Evolutionary conservation across 2,113 vertebrate species (phyloP).

Genomic region (Narcine bancroftii): DNA sequence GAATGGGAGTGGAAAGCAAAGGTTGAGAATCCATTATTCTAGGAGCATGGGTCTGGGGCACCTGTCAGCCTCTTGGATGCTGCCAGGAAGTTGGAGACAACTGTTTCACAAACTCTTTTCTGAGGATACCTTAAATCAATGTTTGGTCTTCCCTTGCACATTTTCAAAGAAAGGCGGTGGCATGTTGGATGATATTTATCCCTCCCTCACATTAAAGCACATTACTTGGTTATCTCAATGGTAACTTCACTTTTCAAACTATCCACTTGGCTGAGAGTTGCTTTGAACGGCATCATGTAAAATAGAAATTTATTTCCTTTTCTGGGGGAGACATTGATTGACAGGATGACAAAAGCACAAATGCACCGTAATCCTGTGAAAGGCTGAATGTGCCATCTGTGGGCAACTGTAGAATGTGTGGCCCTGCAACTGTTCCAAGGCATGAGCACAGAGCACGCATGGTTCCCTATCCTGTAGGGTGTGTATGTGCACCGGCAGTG

Average conservation of each 20-base stretch:
- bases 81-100: background rate
- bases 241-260: background rate
- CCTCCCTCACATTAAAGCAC: background rate
- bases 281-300: background rate
- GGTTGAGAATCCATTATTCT: too few relatives aligned
- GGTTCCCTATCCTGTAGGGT: background rate
- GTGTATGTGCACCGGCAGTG: background rate
- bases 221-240: background rate
- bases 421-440: background rate
- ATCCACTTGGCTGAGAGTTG: background rate
- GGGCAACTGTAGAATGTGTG: background rate
- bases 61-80: background rate
- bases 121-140: background rate
- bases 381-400: background rate
- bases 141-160: background rate
- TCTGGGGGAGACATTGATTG: background rate
- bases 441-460: background rate
- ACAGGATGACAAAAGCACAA: background rate
- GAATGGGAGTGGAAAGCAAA: too few relatives aligned
- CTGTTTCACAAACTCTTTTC: background rate
- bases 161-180: background rate
- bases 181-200: background rate
- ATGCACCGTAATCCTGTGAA: background rate
- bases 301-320: background rate
- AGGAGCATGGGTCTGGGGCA: background rate